Base-by-base conservation (phyloP, 1,140 invertebrate genomes). In the Brevipalpus yothersi region DNA sequence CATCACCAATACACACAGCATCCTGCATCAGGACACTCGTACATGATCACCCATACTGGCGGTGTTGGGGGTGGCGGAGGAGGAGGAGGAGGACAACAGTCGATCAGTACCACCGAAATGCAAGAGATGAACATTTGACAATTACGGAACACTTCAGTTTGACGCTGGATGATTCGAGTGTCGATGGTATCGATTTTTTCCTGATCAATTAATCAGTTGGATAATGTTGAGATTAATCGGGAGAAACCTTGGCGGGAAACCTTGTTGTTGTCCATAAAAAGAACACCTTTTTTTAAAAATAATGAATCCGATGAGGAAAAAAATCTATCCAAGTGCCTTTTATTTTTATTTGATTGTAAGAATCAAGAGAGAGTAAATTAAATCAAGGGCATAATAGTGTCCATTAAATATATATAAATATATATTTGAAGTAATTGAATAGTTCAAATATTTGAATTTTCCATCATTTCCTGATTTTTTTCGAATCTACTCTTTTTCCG, bases 81-180 rank as follows among this genome's bases (percentile, higher is more conserved):
- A 51, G n/a, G 9, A 51, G 49, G n/a, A n/a, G 21, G 21, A 51
- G n/a, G n/a, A 51, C n/a, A 51, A 8, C 21, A 19, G 49, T 13
- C 2, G n/a, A 51, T 10, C 3, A 19, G n/a, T n/a, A 51, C 11
- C 19, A 56, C 13, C 12, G 54, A 56, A 39, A 17, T 39, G 15
- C 54, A 56, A 19, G 54, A 56, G 54, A 56, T 56, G 54, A 56
- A 56, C 23, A 56, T 56, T 56, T 56, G 54, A 56, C 54, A 56
- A 31, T 56, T 56, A 15, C 21, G 54, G 54, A 41, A 19, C 11
- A 42, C 31, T 13, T n/a, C 54, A n/a, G 54, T 42, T 1, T 51
- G n/a, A 51, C 12, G n/a, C n/a, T 45, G 12, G 12, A 15, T 17
- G 12, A 45, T 15, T 45, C 43, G 43, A 45, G 3, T 15, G 43